Evolutionary conservation across 2,888 invertebrate species (phyloP).

Genomic region (Trissoscelio sp.): DNA sequence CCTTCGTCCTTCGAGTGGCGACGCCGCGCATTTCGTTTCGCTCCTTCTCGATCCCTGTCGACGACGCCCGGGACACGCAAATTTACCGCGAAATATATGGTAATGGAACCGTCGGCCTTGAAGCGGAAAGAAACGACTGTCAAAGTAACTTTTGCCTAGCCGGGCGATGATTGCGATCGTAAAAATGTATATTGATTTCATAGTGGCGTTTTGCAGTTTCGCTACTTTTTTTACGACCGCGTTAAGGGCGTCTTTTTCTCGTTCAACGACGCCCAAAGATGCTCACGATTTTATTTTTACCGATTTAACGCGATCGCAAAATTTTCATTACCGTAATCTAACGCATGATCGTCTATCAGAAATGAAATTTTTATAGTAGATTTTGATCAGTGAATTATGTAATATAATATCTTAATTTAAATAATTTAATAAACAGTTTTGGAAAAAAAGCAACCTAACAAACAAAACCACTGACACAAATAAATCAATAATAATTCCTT

Average conservation of each 20-base stretch:
- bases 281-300: not conserved
- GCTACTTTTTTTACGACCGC: slow-evolving; percentile 40
- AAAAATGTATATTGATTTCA: slow-evolving; percentile 69
- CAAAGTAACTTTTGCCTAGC: slow-evolving; percentile 67
- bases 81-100: slow-evolving; percentile 76
- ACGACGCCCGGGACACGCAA: slow-evolving; percentile 69
- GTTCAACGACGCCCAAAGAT: slow-evolving; percentile 1
- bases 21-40: slow-evolving; percentile 9
- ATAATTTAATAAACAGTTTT: too few relatives aligned
- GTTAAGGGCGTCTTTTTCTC: slow-evolving; percentile 33
- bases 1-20: slow-evolving; percentile 51
- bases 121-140: slow-evolving; percentile 71
- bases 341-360: not conserved
- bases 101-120: slow-evolving; percentile 72
- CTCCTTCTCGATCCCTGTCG: slow-evolving; percentile 57
- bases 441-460: too few relatives aligned
- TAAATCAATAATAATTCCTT: too few relatives aligned
- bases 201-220: slow-evolving; percentile 37
- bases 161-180: slow-evolving; percentile 69
- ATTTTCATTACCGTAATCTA: not conserved
- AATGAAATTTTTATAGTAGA: too few relatives aligned
- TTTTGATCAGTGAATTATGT: too few relatives aligned
- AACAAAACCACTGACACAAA: too few relatives aligned
- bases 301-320: not conserved
- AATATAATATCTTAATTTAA: too few relatives aligned